Evolutionary conservation across 1,140 invertebrate genomes (phyloP).

Genomic region (Idris sp.): DNA sequence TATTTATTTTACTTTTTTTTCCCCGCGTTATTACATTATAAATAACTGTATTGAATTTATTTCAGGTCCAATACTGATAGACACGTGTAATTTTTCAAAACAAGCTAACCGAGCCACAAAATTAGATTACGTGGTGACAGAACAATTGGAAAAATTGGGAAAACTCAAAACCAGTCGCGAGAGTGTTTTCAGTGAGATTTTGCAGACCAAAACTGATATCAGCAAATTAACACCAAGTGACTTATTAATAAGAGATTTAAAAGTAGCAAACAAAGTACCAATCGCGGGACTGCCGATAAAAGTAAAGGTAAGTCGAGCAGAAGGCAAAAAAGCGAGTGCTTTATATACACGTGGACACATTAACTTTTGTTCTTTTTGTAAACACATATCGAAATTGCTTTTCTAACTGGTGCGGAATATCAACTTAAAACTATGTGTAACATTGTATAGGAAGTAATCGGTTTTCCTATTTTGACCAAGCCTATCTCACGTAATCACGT

Average conservation of each 20-base stretch:
- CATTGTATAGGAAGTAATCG: slow-evolving; percentile 60
- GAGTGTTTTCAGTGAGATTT: slow-evolving; percentile 77
- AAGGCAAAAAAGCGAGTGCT: too few species aligned
- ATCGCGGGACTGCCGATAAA: slow-evolving; percentile 81
- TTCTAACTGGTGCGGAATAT: slow-evolving; percentile 42
- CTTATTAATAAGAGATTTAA: slow-evolving; percentile 83
- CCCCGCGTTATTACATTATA: too few species aligned
- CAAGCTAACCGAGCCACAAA: slow-evolving; percentile 81
- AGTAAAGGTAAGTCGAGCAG: slow-evolving; percentile 75
- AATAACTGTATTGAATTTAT: too few species aligned
- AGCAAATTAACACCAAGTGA: slow-evolving; percentile 78
- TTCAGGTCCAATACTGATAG: slow-evolving; percentile 85
- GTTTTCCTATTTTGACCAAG: slow-evolving; percentile 66
- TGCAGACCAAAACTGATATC: slow-evolving; percentile 81
- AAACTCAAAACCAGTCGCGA: slow-evolving; percentile 58
- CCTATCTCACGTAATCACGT: slow-evolving; percentile 63
- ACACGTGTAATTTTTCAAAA: slow-evolving; percentile 84
- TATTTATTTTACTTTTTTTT: too few species aligned
- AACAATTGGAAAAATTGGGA: slow-evolving; percentile 74
- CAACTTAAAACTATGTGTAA: slow-evolving; percentile 33
- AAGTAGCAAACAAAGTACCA: slow-evolving; percentile 80
- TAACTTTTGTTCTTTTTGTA: too few species aligned
- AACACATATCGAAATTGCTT: too few species aligned
- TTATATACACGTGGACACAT: too few species aligned
- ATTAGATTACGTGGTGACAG: slow-evolving; percentile 80